Percentiles rank a stretch among this genome's conserved stretches.
phyloP scores from a whole-genome alignment of 1,140 invertebrate species.

The Anastrepha obliqua region DNA sequence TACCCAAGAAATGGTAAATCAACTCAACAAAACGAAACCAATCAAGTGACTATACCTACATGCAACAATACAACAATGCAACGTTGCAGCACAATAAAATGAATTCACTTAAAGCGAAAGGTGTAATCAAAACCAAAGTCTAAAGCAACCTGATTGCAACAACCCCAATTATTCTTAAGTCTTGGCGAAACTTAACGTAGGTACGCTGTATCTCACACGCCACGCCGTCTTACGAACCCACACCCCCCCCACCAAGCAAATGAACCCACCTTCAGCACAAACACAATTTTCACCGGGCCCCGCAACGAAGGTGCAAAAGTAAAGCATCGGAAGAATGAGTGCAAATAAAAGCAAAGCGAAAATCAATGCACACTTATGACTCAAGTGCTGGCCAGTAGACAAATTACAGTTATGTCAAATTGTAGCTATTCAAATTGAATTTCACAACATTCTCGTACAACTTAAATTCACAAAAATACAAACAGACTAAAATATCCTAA shows the following conservation, averaged over 20 bases:
- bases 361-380: neutral
- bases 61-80: conserved; percentile 23
- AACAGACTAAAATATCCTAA: too few relatives aligned
- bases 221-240: neutral
- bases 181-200: conserved; percentile 44
- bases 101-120: conserved; percentile 64
- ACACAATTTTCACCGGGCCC: neutral
- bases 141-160: conserved; percentile 64
- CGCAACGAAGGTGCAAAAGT: neutral
- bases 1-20: conserved; percentile 37
- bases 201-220: neutral
- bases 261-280: neutral
- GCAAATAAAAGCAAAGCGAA: conserved; percentile 23
- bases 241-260: neutral
- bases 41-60: conserved; percentile 26
- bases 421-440: too few relatives aligned
- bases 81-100: conserved; percentile 14
- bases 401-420: too few relatives aligned
- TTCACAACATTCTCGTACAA: too few relatives aligned
- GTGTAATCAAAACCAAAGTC: conserved; percentile 69
- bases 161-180: conserved; percentile 57
- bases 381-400: too few relatives aligned
- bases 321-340: neutral
- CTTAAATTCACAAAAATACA: too few relatives aligned
- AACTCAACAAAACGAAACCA: conserved; percentile 54